Evolutionary conservation across 2,888 invertebrate species (phyloP).

Genomic region (Dioctria linearis): DNA sequence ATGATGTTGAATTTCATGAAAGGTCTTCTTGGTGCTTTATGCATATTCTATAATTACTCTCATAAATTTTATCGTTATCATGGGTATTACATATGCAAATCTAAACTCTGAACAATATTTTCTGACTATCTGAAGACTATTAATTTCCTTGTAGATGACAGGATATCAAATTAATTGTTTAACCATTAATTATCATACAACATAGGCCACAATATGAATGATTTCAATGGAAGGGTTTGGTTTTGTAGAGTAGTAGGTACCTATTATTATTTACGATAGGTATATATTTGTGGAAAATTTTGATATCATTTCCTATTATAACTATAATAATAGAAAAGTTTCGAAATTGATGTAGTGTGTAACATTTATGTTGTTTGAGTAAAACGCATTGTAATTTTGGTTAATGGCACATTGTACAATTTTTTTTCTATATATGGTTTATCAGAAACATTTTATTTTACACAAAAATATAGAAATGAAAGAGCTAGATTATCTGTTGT

Average conservation of each 20-base stretch:
- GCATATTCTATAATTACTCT: conserved; percentile 18
- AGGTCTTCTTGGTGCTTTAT: not conserved
- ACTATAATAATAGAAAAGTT: not conserved
- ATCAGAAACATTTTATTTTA: too few species aligned
- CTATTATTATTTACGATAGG: too few species aligned
- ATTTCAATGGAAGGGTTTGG: not conserved
- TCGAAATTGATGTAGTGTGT: not conserved
- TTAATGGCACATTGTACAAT: too few species aligned
- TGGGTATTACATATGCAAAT: conserved; percentile 35
- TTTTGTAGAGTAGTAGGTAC: not conserved
- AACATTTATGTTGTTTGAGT: too few species aligned
- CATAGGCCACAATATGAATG: conserved; percentile 8
- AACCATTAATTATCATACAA: conserved; percentile 30
- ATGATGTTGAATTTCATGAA: not conserved
- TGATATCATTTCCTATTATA: not conserved
- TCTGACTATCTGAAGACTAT: conserved; percentile 43
- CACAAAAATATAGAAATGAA: too few species aligned
- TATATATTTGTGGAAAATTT: not conserved
- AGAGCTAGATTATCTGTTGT: too few species aligned
- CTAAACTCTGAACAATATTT: conserved; percentile 34
- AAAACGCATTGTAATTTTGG: too few species aligned
- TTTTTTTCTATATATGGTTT: too few species aligned
- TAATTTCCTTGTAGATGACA: conserved; percentile 47
- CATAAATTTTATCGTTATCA: conserved; percentile 39
- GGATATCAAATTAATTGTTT: conserved; percentile 49